phyloP scores from a whole-genome alignment of 1,140 invertebrate species.

The Drosophila novamexicana region DNA sequence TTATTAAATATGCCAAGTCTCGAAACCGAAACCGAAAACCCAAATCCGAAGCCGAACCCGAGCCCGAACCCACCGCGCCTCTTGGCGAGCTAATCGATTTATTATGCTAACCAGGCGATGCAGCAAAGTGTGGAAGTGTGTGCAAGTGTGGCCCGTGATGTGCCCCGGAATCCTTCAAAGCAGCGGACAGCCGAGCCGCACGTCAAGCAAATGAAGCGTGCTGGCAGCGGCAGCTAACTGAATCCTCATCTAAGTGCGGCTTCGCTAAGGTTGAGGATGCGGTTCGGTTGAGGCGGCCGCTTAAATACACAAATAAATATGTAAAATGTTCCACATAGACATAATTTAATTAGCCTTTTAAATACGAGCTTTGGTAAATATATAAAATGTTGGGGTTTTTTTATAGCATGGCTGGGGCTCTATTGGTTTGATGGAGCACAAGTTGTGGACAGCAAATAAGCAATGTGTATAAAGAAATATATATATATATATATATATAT shows the following conservation, averaged over 20 bases:
- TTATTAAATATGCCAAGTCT: constrained; percentile 80
- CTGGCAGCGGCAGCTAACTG: constrained; percentile 5
- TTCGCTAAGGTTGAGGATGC: background rate
- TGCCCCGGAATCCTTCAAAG: constrained; percentile 15
- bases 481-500: background rate
- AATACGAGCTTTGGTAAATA: background rate
- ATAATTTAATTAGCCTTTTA: constrained; percentile 42
- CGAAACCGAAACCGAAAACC: constrained; percentile 26
- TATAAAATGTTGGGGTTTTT: background rate
- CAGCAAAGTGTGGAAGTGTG: constrained; percentile 63
- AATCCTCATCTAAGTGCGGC: background rate
- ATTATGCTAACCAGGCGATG: constrained; percentile 81
- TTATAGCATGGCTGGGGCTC: background rate
- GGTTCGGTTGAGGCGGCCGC: constrained; percentile 1
- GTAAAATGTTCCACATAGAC: constrained; percentile 21
- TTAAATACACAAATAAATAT: constrained; percentile 30
- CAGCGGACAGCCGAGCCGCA: background rate
- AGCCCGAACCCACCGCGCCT: constrained; percentile 23
- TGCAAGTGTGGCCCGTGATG: too few species aligned
- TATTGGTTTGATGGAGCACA: background rate
- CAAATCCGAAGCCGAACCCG: background rate
- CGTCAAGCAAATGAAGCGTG: constrained; percentile 71
- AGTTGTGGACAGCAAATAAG: background rate
- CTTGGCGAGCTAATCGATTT: constrained; percentile 74
- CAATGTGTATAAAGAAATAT: background rate